These are phyloP conservation scores for Bicyclus anynana DNA, from an alignment of 1,140 invertebrate genomes.

Conservation along the genomic window DNA sequence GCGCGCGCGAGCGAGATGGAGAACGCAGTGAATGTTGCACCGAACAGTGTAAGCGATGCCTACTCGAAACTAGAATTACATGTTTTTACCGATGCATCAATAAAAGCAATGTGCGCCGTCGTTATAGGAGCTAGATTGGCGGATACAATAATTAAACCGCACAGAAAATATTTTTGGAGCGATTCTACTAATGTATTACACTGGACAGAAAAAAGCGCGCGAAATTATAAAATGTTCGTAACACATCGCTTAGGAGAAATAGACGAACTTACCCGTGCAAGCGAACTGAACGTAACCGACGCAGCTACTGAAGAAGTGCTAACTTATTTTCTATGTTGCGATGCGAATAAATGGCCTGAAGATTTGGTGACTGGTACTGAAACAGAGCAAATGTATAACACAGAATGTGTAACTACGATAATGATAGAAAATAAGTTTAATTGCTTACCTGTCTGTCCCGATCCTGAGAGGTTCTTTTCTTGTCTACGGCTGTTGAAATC, in stretches of 20 bases:
- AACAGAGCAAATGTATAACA: background rate
- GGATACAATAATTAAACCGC: conserved; percentile 1
- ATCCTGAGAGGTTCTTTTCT: background rate
- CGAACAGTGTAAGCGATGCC: too few species aligned
- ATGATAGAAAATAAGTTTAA: background rate
- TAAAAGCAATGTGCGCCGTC: conserved; percentile 17
- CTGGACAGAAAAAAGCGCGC: conserved; percentile 17
- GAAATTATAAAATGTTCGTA: conserved; percentile 38
- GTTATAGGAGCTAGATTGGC: conserved; percentile 28
- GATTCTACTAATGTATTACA: conserved; percentile 23
- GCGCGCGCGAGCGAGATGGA: background rate
- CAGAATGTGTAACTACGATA: background rate
- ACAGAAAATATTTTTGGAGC: conserved; percentile 13
- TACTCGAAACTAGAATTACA: too few species aligned
- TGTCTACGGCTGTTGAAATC: background rate
- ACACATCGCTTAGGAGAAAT: conserved; percentile 43
- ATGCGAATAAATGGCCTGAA: background rate
- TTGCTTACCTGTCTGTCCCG: background rate
- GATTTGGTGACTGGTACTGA: background rate
- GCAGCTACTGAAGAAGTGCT: background rate
- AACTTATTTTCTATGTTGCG: background rate
- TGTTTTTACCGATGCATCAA: conserved; percentile 25
- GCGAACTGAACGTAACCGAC: conserved; percentile 15
- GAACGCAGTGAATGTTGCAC: too few species aligned
- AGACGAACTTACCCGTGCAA: conserved; percentile 25